Percentiles rank a stretch among this genome's conserved stretches.
Conservation (phyloP, 2,113 vertebrate genomes). For the Fulica atra region DNA sequence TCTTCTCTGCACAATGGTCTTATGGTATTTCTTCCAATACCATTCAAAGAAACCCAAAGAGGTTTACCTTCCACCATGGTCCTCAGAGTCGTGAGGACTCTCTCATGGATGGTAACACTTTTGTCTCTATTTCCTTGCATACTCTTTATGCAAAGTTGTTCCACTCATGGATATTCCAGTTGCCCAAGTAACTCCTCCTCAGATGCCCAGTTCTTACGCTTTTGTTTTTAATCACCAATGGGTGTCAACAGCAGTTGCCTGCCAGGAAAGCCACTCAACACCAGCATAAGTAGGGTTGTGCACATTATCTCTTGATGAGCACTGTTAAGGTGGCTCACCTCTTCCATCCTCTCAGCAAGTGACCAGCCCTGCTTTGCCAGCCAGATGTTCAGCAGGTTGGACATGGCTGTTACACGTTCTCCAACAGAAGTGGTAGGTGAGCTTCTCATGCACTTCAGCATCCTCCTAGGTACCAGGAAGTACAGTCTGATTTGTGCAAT, state of each 20-base stretch:
- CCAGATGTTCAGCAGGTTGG: not conserved
- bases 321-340: not conserved
- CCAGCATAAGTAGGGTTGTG: not conserved
- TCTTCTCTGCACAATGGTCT: not conserved
- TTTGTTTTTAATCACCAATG: not conserved
- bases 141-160: not conserved
- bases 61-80: not conserved
- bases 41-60: not conserved
- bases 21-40: not conserved
- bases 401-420: fast-evolving
- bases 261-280: not conserved
- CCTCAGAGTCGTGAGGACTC: not conserved
- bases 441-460: not conserved
- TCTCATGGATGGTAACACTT: too few relatives aligned
- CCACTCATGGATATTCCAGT: not conserved
- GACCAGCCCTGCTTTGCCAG: not conserved
- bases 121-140: not conserved
- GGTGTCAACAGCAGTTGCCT: not conserved
- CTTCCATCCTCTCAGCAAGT: not conserved
- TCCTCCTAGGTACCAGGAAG: not conserved
- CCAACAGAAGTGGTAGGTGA: not conserved
- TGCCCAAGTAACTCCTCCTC: not conserved
- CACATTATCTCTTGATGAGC: not conserved
- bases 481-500: not conserved
- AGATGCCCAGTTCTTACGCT: fast-evolving